Conservation (phyloP, 1,140 invertebrate species). For the Macrobrachium rosenbergii region DNA sequence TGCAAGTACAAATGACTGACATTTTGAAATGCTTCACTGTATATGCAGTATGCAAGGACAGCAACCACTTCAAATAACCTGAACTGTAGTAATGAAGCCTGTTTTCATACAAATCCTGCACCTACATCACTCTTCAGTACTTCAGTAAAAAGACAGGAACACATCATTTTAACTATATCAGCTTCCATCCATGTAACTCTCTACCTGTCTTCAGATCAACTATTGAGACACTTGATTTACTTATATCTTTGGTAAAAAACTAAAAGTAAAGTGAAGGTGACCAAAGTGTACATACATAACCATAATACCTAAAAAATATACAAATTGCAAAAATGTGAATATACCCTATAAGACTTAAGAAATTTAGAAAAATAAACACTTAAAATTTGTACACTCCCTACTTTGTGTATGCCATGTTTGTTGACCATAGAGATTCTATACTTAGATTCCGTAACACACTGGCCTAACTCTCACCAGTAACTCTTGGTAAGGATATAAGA, state of each 20-base stretch:
- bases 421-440: constrained; percentile 49
- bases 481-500: constrained; percentile 45
- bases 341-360: constrained; percentile 42
- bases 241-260: constrained; percentile 41
- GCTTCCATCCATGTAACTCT: constrained; percentile 38
- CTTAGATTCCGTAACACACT: constrained; percentile 26
- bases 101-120: too few relatives aligned
- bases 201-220: constrained; percentile 36
- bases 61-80: too few relatives aligned
- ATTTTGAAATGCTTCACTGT: too few relatives aligned
- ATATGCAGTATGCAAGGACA: too few relatives aligned
- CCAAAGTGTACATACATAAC: constrained; percentile 3
- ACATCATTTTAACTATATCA: constrained; percentile 13
- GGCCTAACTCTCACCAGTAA: constrained; percentile 23
- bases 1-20: constrained; percentile 4
- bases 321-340: constrained; percentile 2
- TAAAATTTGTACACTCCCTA: constrained; percentile 53
- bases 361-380: constrained; percentile 54
- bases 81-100: too few relatives aligned
- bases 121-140: too few relatives aligned
- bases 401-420: constrained; percentile 53
- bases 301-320: background rate
- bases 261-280: constrained; percentile 40
- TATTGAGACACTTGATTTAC: constrained; percentile 32
- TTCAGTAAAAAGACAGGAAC: background rate